Evolutionary conservation across 2,888 invertebrate species (phyloP).

Genomic region (Drosophila atripex): DNA sequence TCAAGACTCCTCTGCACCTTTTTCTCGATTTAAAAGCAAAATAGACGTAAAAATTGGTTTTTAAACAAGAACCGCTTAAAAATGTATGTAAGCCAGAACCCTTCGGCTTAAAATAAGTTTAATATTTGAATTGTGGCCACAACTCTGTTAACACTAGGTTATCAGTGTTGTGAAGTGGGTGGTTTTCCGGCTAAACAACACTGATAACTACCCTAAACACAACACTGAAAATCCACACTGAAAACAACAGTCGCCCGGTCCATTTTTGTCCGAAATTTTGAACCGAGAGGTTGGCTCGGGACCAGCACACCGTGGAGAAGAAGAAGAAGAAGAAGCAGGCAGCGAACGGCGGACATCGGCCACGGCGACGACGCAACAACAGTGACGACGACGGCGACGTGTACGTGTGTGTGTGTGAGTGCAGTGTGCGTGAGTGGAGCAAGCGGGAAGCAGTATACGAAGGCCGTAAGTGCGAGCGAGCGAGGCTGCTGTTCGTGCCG

Average conservation of each 20-base stretch:
- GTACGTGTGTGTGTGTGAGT: slow-evolving; percentile 37
- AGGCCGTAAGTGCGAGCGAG: background rate
- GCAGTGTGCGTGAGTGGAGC: slow-evolving; percentile 33
- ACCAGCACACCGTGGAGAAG: slow-evolving; percentile 29
- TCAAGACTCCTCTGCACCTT: too few species aligned
- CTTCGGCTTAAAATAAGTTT: too few species aligned
- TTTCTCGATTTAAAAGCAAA: too few species aligned
- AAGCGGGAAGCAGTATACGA: slow-evolving; percentile 65
- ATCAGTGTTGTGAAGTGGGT: too few species aligned
- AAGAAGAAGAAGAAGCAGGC: slow-evolving; percentile 41
- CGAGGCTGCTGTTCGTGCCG: background rate
- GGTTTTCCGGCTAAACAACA: background rate
- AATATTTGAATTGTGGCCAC: too few species aligned
- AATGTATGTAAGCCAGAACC: too few species aligned
- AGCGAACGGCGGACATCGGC: slow-evolving; percentile 38
- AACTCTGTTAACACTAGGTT: too few species aligned
- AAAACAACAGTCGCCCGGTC: slow-evolving; percentile 65
- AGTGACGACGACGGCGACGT: slow-evolving; percentile 62
- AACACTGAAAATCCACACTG: slow-evolving; percentile 23
- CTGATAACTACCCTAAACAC: background rate
- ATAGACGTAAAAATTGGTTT: too few species aligned
- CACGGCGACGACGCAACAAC: slow-evolving; percentile 38
- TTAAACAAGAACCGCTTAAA: too few species aligned
- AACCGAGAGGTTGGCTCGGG: slow-evolving; percentile 75
- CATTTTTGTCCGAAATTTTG: slow-evolving; percentile 79